These are phyloP conservation scores for Erpornis zantholeuca DNA, from an alignment of 2,113 vertebrate species.

Conservation along the genomic window DNA sequence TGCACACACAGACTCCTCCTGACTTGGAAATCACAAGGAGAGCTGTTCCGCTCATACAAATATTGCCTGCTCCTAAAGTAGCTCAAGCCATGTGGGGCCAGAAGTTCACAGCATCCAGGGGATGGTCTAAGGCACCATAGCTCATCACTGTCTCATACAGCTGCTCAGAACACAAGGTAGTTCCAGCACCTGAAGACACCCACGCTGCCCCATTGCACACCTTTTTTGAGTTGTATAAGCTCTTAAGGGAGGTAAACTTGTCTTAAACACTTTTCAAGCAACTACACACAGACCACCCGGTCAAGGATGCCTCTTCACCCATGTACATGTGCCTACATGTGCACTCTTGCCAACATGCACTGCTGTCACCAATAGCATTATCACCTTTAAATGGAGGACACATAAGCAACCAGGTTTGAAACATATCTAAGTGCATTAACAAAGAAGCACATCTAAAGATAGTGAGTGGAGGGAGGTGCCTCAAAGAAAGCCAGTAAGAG, in stretches of 20 bases:
- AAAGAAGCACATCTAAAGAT: background rate
- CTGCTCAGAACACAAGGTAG: background rate
- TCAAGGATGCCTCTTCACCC: background rate
- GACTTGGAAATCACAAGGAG: background rate
- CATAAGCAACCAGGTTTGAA: background rate
- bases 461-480: background rate
- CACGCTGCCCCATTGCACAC: background rate
- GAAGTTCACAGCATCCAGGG: background rate
- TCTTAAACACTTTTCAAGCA: background rate
- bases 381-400: background rate
- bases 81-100: background rate
- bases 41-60: background rate
- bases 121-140: background rate
- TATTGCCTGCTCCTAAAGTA: background rate
- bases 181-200: background rate
- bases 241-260: background rate
- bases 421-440: background rate
- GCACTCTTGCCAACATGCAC: background rate
- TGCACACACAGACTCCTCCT: background rate
- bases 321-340: accelerated
- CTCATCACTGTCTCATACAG: background rate
- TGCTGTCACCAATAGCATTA: background rate
- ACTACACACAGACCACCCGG: background rate
- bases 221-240: background rate
- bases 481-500: background rate